Conservation (phyloP, 2,888 invertebrate species). For the Luperina nickerlii region DNA sequence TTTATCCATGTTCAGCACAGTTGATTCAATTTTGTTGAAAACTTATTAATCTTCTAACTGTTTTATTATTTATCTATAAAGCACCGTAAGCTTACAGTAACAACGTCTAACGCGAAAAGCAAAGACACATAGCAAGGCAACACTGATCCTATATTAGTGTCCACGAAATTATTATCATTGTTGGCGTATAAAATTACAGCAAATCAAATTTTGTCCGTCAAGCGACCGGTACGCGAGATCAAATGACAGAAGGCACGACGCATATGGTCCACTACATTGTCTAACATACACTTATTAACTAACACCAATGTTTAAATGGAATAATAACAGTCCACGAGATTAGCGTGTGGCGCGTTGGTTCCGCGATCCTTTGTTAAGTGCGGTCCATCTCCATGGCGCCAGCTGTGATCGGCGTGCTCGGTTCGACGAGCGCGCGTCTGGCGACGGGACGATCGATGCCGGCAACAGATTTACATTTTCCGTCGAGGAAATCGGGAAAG, state of each 20-base stretch:
- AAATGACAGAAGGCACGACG: slow-evolving; percentile 87
- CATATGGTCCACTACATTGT: slow-evolving; percentile 87
- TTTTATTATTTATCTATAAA: slow-evolving; percentile 78
- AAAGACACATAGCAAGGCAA: slow-evolving; percentile 90
- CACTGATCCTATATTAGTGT: slow-evolving; percentile 85
- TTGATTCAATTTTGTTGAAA: slow-evolving; percentile 61
- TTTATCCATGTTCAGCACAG: slow-evolving; percentile 70
- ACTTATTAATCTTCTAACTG: slow-evolving; percentile 64
- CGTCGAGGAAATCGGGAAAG: slow-evolving; percentile 89
- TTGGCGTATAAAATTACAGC: slow-evolving; percentile 79
- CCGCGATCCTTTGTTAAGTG: slow-evolving; percentile 85
- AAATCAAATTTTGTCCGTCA: slow-evolving; percentile 75
- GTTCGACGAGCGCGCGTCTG: slow-evolving; percentile 83
- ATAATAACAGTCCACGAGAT: slow-evolving; percentile 76
- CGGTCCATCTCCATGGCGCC: slow-evolving; percentile 86
- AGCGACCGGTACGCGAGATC: slow-evolving; percentile 73
- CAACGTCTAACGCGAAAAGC: slow-evolving; percentile 86
- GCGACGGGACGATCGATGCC: slow-evolving; percentile 87
- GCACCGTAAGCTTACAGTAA: slow-evolving; percentile 84
- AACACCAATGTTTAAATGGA: slow-evolving; percentile 80
- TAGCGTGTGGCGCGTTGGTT: slow-evolving; percentile 74
- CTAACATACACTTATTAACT: slow-evolving; percentile 80
- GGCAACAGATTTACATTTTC: slow-evolving; percentile 90
- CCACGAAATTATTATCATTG: slow-evolving; percentile 79
- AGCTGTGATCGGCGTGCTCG: slow-evolving; percentile 86